These are phyloP conservation scores for Melieria crassipennis DNA, from an alignment of 2,888 invertebrate genomes.

Conservation along the genomic window DNA sequence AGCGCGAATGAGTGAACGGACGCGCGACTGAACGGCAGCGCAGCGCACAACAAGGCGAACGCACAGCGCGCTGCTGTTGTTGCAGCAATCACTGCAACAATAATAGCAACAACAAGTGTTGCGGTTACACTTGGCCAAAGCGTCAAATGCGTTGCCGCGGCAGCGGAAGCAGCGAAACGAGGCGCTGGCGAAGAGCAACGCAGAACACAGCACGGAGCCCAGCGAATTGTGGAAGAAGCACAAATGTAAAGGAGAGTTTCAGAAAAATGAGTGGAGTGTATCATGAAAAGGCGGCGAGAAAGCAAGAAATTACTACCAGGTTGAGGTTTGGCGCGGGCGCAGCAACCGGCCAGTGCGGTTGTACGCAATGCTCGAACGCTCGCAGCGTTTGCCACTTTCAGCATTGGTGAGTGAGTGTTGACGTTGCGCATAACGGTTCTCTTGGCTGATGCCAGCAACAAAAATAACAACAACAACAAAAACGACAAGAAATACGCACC, in stretches of 20 bases:
- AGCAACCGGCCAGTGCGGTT: neutral
- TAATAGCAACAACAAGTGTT: neutral
- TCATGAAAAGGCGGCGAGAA: neutral
- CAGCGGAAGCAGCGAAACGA: too few species aligned
- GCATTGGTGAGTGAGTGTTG: neutral
- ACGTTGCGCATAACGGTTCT: conserved; percentile 20
- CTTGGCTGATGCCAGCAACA: neutral
- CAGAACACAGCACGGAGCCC: neutral
- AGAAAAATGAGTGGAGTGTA: neutral
- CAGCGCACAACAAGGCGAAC: conserved; percentile 7
- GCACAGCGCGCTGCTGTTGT: neutral
- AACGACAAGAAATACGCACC: neutral
- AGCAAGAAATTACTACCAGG: neutral
- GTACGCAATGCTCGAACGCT: neutral
- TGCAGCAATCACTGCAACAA: neutral
- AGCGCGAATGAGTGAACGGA: neutral
- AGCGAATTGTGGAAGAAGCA: neutral
- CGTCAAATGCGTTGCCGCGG: neutral
- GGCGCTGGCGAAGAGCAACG: neutral
- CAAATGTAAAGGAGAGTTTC: neutral
- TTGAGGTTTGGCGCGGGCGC: neutral
- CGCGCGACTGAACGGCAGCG: neutral
- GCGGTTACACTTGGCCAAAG: neutral
- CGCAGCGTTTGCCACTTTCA: too few species aligned
- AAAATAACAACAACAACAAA: neutral